Percentiles rank a stretch among this genome's conserved stretches.
These are phyloP conservation scores for Tholera decimalis DNA, from an alignment of 2,888 invertebrate species.

Conservation along the genomic window DNA sequence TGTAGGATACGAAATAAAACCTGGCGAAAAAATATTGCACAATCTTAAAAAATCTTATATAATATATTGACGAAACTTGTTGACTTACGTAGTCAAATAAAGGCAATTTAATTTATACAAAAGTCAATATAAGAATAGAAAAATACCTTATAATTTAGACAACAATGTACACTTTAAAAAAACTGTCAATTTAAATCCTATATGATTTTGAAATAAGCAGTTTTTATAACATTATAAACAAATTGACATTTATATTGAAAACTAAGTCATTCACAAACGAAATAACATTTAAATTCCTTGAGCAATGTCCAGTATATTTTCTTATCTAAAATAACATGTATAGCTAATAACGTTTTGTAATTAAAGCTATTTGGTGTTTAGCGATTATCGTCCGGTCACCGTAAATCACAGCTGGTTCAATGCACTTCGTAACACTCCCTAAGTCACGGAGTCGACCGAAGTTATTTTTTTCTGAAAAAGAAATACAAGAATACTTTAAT, in stretches of 20 bases:
- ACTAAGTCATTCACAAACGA: background rate
- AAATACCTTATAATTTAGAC: background rate
- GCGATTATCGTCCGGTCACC: conserved; percentile 66
- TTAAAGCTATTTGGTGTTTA: conserved; percentile 67
- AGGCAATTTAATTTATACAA: background rate
- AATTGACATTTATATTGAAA: background rate
- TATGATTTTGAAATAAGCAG: no score
- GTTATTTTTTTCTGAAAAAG: conserved; percentile 63
- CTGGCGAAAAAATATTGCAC: conserved; percentile 26
- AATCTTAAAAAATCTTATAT: conserved; percentile 4
- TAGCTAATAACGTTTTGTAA: conserved; percentile 28
- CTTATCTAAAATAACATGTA: conserved; percentile 35
- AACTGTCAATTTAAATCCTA: background rate
- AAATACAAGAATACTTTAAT: conserved; percentile 23
- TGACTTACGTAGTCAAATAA: no score
- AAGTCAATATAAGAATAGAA: background rate
- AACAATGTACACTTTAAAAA: conserved; percentile 2
- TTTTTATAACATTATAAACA: background rate
- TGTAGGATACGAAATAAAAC: no score
- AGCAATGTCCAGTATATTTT: background rate
- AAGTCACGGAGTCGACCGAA: conserved; percentile 43
- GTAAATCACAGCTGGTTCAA: conserved; percentile 66
- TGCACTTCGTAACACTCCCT: conserved; percentile 58
- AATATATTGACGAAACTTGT: background rate
- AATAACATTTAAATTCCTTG: background rate